A percentile compares a stretch with the other conserved stretches of the same genome.
Evolutionary conservation across 2,113 vertebrate species (phyloP).

Genomic region (Bujurquina vittata): DNA sequence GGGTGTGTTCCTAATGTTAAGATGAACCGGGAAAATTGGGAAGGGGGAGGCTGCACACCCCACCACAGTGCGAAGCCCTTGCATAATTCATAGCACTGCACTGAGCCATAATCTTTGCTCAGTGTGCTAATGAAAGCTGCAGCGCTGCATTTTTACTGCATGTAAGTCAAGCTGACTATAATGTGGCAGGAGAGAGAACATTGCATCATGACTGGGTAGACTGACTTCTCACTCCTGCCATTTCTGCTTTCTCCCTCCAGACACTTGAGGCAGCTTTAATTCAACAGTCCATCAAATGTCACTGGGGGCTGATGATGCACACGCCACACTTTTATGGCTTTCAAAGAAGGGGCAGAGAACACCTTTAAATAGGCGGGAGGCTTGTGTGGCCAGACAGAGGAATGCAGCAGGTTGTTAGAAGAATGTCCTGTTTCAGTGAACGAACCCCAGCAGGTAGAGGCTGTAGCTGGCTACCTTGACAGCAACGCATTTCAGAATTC

Average conservation of each 20-base stretch:
- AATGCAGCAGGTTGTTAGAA: background rate
- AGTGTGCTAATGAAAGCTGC: conserved; percentile 72
- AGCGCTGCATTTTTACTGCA: conserved; percentile 58
- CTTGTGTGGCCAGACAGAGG: background rate
- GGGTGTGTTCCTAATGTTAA: conserved; percentile 51
- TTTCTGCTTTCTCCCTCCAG: conserved; percentile 31
- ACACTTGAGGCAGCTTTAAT: conserved; percentile 43
- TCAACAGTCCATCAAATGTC: conserved; percentile 64
- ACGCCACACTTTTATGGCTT: conserved; percentile 23
- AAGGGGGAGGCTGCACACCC: background rate
- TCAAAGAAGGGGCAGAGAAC: conserved; percentile 18
- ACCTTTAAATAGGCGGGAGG: background rate
- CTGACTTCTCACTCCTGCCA: conserved; percentile 38
- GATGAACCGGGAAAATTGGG: conserved; percentile 38
- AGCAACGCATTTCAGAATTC: conserved; percentile 1
- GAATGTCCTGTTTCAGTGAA: conserved; percentile 25
- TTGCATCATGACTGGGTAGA: conserved; percentile 56
- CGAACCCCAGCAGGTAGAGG: conserved; percentile 3
- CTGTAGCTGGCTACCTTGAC: conserved; percentile 15
- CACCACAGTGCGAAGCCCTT: conserved; percentile 49
- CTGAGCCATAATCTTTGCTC: conserved; percentile 74
- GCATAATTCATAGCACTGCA: conserved; percentile 73
- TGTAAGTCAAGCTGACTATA: conserved; percentile 59
- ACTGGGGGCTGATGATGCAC: conserved; percentile 35
- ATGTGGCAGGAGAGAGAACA: conserved; percentile 52